Evolutionary conservation across 2,113 vertebrate genomes (phyloP).

Genomic region (Ciconia stormi): DNA sequence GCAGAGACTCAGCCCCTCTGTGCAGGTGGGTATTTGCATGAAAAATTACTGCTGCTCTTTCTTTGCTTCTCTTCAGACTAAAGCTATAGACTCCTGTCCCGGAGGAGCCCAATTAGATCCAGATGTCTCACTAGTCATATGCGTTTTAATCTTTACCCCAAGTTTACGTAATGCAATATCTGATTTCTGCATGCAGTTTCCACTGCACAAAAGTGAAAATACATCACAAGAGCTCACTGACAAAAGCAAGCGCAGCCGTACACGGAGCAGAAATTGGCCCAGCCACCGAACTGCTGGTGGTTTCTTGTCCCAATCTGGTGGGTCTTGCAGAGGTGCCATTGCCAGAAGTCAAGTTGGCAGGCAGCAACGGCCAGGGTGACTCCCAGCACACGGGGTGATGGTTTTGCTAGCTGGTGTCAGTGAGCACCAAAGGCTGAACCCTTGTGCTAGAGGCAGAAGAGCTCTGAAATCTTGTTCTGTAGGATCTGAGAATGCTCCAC

Average conservation of each 20-base stretch:
- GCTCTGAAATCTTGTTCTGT: neutral
- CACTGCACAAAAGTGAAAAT: neutral
- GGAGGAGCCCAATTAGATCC: constrained; percentile 7
- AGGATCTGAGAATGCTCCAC: neutral
- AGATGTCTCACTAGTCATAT: neutral
- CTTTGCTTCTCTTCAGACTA: constrained; percentile 2
- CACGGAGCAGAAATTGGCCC: neutral
- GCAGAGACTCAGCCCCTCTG: neutral
- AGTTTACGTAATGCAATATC: neutral
- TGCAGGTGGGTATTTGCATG: neutral
- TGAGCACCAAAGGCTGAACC: neutral
- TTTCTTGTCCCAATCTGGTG: neutral
- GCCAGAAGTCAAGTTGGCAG: neutral
- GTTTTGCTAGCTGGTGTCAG: neutral
- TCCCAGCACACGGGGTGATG: rapidly evolving
- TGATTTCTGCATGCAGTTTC: neutral
- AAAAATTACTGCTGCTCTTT: constrained; percentile 17
- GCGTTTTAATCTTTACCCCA: neutral
- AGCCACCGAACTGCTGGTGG: neutral
- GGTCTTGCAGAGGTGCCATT: neutral
- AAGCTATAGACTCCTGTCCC: neutral
- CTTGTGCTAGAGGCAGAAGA: neutral
- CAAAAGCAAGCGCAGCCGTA: neutral
- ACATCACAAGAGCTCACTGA: neutral
- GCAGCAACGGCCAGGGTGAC: rapidly evolving